Evolutionary conservation across 2,797 vertebrate genomes (phyloP), one percentile per base, ranked within the genome.

Genomic region (Rhinichthys osculus): DNA sequence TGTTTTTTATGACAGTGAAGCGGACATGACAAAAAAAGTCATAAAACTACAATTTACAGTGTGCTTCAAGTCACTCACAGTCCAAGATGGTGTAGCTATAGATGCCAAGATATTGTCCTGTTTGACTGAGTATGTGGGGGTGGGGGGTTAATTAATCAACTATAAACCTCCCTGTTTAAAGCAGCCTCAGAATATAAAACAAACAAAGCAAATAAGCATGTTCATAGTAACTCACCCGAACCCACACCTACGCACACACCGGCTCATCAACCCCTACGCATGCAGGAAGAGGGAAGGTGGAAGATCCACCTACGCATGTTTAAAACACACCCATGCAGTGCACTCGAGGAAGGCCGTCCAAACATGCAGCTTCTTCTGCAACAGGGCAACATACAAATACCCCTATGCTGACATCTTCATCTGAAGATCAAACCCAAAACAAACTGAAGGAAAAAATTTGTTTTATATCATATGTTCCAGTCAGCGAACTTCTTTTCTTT

Each of bases 241-340:
- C 69, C 16, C 71, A 78, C 64, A 80, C 71, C 82, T 67, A 78
- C 73, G 59, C 84, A 85, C 85, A 85, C 83, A 80, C 80, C 78
- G 23, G 84, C 83, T 78, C 57, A 82, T 78, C 74, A 83, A 79
- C 83, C 84, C 77, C 52, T 84, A 81, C 59, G 52, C 40, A 85
- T 69, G 27, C 72, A 84, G 77, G 84, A 57, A 42, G 57, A 47
- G 17, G 57, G 27, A 78, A 78, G 77, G 50, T 70, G 47, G 54
- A 86, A 74, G 69, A 35, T 83, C 81, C 72, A 70, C 84, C 81
- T 73, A 88, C 84, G 44, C 85, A 83, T 14, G 40, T 17, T 11
- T n/a, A 50, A 67, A 52, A 42, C 59, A 85, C 52, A 84, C 69
- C 70, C 7, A 64, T 64, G n/a, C 59, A 4, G 19, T 54, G 82